Evolutionary conservation across 2,888 invertebrate species (phyloP).

Genomic region (Ptychoptera contaminata): DNA sequence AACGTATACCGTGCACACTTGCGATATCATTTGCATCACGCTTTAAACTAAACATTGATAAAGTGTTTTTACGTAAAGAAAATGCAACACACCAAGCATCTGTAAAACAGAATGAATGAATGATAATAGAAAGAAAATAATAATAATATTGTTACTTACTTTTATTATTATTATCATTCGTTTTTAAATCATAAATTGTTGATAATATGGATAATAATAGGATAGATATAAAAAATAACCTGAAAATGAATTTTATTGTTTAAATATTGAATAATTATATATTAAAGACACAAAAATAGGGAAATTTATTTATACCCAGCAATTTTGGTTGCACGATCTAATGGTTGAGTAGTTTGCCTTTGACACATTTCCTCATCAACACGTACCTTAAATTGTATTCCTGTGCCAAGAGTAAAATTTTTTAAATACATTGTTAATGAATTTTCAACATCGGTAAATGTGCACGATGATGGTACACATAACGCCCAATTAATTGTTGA

Average conservation of each 20-base stretch:
- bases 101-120: conserved; percentile 17
- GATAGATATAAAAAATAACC: conserved; percentile 24
- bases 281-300: background rate
- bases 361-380: conserved; percentile 49
- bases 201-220: conserved; percentile 19
- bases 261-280: background rate
- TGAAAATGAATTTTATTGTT: conserved; percentile 13
- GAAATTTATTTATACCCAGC: conserved; percentile 32
- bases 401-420: conserved; percentile 35
- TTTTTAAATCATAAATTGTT: conserved; percentile 24
- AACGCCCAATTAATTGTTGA: conserved; percentile 51
- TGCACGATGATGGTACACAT: conserved; percentile 48
- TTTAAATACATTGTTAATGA: conserved; percentile 35
- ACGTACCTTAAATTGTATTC: conserved; percentile 38
- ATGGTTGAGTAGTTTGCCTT: conserved; percentile 21
- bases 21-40: conserved; percentile 39
- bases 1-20: conserved; percentile 48
- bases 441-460: conserved; percentile 38
- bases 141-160: conserved; percentile 2
- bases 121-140: conserved; percentile 2
- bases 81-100: conserved; percentile 40
- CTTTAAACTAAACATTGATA: conserved; percentile 35
- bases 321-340: conserved; percentile 33
- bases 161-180: conserved; percentile 1
- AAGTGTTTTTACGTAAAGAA: conserved; percentile 43